These are phyloP conservation scores for Leptinotarsa haldemani DNA, from an alignment of 2,888 invertebrate species.

Conservation along the genomic window DNA sequence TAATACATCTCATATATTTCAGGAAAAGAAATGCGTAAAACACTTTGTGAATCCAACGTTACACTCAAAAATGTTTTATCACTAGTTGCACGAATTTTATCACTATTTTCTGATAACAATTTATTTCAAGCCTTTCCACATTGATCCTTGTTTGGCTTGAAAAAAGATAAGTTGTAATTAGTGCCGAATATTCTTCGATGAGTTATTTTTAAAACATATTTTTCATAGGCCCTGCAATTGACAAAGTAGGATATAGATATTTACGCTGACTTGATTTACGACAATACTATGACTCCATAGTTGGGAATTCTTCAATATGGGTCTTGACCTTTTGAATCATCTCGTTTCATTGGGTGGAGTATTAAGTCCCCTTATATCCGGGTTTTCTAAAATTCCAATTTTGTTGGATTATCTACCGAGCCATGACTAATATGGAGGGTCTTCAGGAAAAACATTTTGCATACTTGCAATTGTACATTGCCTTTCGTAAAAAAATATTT, in stretches of 20 bases:
- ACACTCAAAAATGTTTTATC: too few species aligned
- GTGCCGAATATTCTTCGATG: too few species aligned
- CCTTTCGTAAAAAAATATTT: slow-evolving; percentile 14
- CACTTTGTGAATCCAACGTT: too few species aligned
- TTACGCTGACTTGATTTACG: slow-evolving; percentile 16
- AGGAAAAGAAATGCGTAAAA: too few species aligned
- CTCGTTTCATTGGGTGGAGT: slow-evolving; percentile 6
- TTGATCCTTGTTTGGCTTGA: too few species aligned
- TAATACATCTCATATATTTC: too few species aligned
- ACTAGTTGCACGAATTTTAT: too few species aligned
- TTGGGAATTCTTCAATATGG: slow-evolving; percentile 14
- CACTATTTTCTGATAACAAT: too few species aligned
- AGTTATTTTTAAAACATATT: too few species aligned
- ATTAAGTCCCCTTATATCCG: slow-evolving; percentile 9
- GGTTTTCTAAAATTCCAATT: slow-evolving; percentile 2
- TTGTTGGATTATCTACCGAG: not conserved
- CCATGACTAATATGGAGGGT: slow-evolving; percentile 23
- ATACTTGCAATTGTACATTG: slow-evolving; percentile 14
- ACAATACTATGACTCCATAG: slow-evolving; percentile 21
- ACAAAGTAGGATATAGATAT: slow-evolving; percentile 6
- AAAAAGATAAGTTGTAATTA: too few species aligned
- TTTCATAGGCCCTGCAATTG: too few species aligned
- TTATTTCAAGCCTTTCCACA: too few species aligned
- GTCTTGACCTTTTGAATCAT: not conserved
- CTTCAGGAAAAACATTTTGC: slow-evolving; percentile 23